A percentile compares a stretch with the other conserved stretches of the same genome.
Conservation (phyloP, 2,888 invertebrate species). For the Anaspis maculata region DNA sequence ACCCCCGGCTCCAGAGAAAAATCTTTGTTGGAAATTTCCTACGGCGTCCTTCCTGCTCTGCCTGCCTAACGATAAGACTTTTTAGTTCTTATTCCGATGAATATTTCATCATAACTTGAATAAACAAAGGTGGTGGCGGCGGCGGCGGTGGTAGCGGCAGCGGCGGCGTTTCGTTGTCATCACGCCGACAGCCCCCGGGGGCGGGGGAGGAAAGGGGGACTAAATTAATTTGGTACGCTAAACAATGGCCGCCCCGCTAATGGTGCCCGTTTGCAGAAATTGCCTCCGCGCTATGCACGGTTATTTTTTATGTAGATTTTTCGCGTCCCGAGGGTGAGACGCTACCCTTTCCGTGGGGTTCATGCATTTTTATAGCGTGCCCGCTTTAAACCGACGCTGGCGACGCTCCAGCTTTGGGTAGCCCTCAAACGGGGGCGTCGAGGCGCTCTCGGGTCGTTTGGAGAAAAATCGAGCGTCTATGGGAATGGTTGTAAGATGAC, state of each 20-base stretch:
- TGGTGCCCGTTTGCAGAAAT: constrained; percentile 44
- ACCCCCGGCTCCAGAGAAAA: too few relatives aligned
- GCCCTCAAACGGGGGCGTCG: too few relatives aligned
- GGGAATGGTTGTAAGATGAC: too few relatives aligned
- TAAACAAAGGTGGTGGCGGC: constrained; percentile 19
- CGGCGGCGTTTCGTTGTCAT: neutral
- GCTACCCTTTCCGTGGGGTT: constrained; percentile 33
- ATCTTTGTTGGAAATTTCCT: too few relatives aligned
- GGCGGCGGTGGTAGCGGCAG: constrained; percentile 12
- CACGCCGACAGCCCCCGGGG: neutral
- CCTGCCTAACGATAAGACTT: too few relatives aligned
- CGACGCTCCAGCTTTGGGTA: too few relatives aligned
- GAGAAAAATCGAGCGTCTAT: too few relatives aligned
- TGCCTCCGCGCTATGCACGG: constrained; percentile 41
- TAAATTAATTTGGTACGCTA: constrained; percentile 47
- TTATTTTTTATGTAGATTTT: constrained; percentile 43
- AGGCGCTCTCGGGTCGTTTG: too few relatives aligned
- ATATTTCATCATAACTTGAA: constrained; percentile 26
- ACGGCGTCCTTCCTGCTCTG: too few relatives aligned
- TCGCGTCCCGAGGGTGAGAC: constrained; percentile 27
- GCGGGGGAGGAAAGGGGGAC: constrained; percentile 26
- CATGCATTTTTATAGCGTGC: constrained; percentile 35
- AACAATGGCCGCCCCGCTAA: constrained; percentile 46
- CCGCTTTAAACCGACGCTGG: too few relatives aligned
- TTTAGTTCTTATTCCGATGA: constrained; percentile 13